A percentile compares a stretch with the other conserved stretches of the same genome.
Conservation (phyloP, 2,113 vertebrate genomes). For the Pterocles gutturalis region DNA sequence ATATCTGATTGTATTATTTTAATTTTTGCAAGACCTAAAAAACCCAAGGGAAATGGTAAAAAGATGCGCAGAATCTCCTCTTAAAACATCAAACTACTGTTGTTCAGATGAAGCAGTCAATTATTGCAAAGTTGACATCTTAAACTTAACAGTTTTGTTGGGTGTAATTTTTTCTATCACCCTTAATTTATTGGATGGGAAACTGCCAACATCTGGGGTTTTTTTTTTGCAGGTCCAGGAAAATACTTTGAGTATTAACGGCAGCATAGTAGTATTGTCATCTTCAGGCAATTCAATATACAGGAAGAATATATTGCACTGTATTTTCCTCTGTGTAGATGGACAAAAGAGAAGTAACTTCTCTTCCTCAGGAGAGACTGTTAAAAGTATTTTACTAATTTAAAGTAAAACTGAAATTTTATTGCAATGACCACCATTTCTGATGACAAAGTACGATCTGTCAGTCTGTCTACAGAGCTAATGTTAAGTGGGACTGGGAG, state of each 20-base stretch:
- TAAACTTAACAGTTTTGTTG: neutral
- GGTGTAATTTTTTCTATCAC: neutral
- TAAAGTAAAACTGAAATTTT: neutral
- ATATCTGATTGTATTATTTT: neutral
- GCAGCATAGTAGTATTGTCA: neutral
- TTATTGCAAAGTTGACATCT: neutral
- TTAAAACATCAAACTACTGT: neutral
- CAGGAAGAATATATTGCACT: neutral
- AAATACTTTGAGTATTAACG: neutral
- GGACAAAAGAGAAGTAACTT: neutral
- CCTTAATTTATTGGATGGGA: neutral
- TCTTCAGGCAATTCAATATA: neutral
- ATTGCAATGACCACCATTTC: neutral
- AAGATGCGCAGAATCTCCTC: neutral
- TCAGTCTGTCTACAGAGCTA: neutral
- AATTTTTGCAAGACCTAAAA: neutral
- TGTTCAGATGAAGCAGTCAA: neutral
- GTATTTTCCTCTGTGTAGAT: neutral
- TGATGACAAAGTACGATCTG: neutral
- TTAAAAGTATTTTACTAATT: neutral
- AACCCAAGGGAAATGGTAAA: neutral
- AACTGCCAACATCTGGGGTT: neutral
- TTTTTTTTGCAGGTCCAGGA: neutral
- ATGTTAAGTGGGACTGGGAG: neutral
- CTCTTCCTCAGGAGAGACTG: neutral